Base-by-base conservation (phyloP, 2,113 vertebrate genomes). In the Pao palembangensis region DNA sequence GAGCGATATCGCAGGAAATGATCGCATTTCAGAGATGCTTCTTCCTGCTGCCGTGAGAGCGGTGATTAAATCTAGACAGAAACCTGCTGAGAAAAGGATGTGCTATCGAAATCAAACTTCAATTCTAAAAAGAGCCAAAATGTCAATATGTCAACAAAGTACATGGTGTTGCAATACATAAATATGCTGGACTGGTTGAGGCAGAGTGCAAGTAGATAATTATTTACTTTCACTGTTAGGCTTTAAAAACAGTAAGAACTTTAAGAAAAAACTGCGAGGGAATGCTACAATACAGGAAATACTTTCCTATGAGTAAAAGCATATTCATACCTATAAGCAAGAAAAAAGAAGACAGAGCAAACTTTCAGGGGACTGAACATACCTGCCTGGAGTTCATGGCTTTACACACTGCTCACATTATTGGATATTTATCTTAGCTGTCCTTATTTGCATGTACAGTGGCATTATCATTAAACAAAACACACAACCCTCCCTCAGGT, bases 211-310 rank as follows among this genome's bases (percentile, higher is more conserved):
- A 55, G 41, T 12, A 38, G 59, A 75, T 12, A 65, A 73, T 75
- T 25, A 3, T 75, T 76, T 68, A 67, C 77, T 70, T 68, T n/a
- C 23, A 38, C 61, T 56, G 7, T 34, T 23, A 64, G 38, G 50
- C 38, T 58, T 57, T 47, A 42, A 57, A 14, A 73, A 56, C 11
- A 38, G 46, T 23, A 62, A 23, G 55, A 63, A 47, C 43, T 53
- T 51, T 62, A 31, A 31, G 6, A 38, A 38, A 38, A 11, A 18
- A 31, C 8, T 12, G 12, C 46, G 51, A 16, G 3, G 16, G 69
- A 88, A 87, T 79, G 78, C 49, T 50, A 49, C 63, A 18, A 75
- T 46, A 57, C 73, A 75, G 68, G 51, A 51, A 38, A 23, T 51
- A 50, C 19, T 47, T 46, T 19, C 31, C 21, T n/a, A 20, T 8